These are phyloP conservation scores for Cichlasoma orientale DNA, from an alignment of 2,797 vertebrate genomes.

Conservation along the genomic window DNA sequence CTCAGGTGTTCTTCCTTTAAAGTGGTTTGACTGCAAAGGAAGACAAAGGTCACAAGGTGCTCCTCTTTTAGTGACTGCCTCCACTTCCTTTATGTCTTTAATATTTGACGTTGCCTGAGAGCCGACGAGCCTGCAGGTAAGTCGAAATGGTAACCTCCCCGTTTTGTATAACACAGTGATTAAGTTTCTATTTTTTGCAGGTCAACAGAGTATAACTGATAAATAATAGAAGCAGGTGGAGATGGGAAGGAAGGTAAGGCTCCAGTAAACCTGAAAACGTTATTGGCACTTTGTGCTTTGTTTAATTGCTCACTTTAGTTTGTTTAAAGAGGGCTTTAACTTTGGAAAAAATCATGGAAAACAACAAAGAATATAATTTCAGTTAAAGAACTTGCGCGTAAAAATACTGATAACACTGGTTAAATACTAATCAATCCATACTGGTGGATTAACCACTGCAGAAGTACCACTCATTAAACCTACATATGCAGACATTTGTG, in stretches of 20 bases:
- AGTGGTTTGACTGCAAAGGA: conserved; percentile 12
- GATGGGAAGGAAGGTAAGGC: not conserved
- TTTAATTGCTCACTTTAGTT: not conserved
- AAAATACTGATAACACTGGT: no score
- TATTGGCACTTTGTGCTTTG: not conserved
- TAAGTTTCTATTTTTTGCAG: conserved; percentile 29
- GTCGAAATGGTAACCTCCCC: not conserved
- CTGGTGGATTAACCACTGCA: not conserved
- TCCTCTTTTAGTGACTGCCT: conserved; percentile 18
- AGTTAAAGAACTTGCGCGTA: no score
- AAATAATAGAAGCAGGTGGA: conserved; percentile 49
- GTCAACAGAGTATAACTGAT: conserved; percentile 21
- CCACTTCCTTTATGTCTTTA: conserved; percentile 12
- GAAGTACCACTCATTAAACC: no score
- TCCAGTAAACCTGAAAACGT: not conserved
- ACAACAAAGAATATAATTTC: no score
- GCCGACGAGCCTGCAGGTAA: conserved; percentile 2
- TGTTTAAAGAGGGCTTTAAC: not conserved
- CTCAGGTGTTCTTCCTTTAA: conserved; percentile 2
- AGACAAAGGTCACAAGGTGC: not conserved
- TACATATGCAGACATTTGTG: not conserved
- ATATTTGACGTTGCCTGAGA: conserved; percentile 40
- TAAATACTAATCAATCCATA: no score
- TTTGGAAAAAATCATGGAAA: not conserved
- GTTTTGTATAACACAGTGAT: not conserved